Evolutionary conservation across 2,888 invertebrate genomes (phyloP).

Genomic region (Julus scandinavius): DNA sequence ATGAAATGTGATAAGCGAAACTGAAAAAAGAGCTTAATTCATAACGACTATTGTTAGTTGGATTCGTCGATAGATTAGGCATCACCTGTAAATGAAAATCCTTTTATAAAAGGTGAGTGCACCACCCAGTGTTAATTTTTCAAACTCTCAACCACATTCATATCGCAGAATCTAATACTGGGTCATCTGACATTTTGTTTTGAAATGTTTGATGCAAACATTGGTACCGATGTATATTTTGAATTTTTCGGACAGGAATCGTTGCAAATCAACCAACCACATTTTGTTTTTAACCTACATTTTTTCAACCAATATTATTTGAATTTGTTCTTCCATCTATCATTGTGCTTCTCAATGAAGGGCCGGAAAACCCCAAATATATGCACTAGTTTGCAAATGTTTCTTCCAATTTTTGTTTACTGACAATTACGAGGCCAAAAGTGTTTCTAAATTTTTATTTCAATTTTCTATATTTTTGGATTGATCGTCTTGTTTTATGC

Average conservation of each 20-base stretch:
- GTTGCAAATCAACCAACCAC: not conserved
- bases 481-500: not conserved
- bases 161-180: not conserved
- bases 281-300: not conserved
- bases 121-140: not conserved
- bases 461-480: not conserved
- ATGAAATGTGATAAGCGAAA: constrained; percentile 50
- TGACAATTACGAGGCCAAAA: not conserved
- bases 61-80: not conserved
- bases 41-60: not conserved
- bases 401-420: not conserved
- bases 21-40: constrained; percentile 48
- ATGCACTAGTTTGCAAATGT: not conserved
- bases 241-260: not conserved
- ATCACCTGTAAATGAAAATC: not conserved
- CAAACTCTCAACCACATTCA: not conserved
- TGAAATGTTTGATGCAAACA: not conserved
- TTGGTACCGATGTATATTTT: not conserved
- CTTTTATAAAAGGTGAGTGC: not conserved
- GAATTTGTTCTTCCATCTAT: not conserved
- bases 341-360: not conserved
- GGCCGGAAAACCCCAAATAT: not conserved
- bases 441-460: not conserved
- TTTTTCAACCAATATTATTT: not conserved
- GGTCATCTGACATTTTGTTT: not conserved